Evolutionary conservation across 1,140 invertebrate species (phyloP), one percentile per base, ranked within the genome.

Genomic region (Samia ricini): DNA sequence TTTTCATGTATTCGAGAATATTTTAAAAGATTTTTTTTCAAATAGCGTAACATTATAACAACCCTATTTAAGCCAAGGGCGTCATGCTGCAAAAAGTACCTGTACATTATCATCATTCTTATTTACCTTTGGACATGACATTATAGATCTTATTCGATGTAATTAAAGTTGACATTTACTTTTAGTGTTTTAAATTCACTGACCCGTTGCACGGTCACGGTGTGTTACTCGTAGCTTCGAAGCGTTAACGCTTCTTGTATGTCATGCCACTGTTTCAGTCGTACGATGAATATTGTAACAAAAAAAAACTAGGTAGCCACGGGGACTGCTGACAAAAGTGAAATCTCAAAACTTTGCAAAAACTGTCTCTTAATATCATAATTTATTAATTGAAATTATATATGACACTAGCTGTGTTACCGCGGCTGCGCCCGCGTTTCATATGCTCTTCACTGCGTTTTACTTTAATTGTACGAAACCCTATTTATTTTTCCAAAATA

Each of bases 191-290:
- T 15, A 51, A 59, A 69, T 29, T 55, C 62, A 69, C 59, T 64
- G 64, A 64, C 62, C 70, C 66, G 67, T 72, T 66, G 21, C 58
- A 56, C 24, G 61, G 63, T 69, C 62, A 72, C 62, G 70, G 70
- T 21, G 36, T 54, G 26, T 26, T 61, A 60, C 64, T 56, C n/a
- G 51, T 57, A 52, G 61, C 52, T 69, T 56, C 64, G 61, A n/a
- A 57, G 58, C 18, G 58, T 59, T 50, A 60, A 36, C 18, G 59
- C 18, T 23, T 60, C 23, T 10, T n/a, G 23, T 54, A 29, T 19
- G 42, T 42, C 33, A 36, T 22, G 52, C 15, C 6, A 55, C 21
- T 42, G 33, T 4, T 15, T 15, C 15, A 15, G 33, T 8, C 15
- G 33, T 12, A 42, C 33, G n/a, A 42, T 12, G 33, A 42, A 42